Base-by-base conservation (phyloP, 2,113 vertebrate genomes). In the Odontesthes bonariensis region DNA sequence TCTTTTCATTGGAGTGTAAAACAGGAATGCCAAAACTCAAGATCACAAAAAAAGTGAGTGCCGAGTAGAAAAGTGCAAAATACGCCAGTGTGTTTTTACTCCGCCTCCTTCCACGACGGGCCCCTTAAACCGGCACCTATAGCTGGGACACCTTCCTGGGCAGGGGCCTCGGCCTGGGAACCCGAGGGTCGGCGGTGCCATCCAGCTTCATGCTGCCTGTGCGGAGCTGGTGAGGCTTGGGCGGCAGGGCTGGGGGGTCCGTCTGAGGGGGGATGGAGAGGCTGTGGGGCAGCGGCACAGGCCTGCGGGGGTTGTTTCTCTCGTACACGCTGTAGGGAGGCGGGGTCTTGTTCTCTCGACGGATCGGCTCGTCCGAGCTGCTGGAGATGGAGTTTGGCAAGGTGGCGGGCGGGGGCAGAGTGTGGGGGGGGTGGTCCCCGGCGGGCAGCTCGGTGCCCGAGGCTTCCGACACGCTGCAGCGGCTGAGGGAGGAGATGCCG, bases 81-180 rank as follows among this genome's bases (percentile, higher is more conserved):
- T 83, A 87, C 77, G 91, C 91, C 87, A 88, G 85, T 89, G 89
- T 91, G 82, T 91, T 19, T 54, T 62, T 46, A 27, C 75, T 81
- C 55, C 70, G 58, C 67, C 71, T 63, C 33, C 56, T 31, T 32
- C 59, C n/a, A 3, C 49, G 42, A n/a, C n/a, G n/a, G n/a, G 40
- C 59, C 67, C 47, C 61, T 22, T 40, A n/a, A 68, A 67, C 53
- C 58, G 61, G 75, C 77, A 79, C 84, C 95, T 94, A 99, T 83
- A 99, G 92, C 94, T 99, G 98, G n/a, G 98, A 99, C 71, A 99
- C 97, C 89, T 99, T 99, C 79, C 98, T 93, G 62, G 98, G 98
- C 85, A 98, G 95, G 31, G 96, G 97, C 85, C 97, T 90, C 2
- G 97, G 97, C 79, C 96, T 91, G 49, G 95, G 95, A 55, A 94